Evolutionary conservation across 2,888 invertebrate species (phyloP).

Genomic region (Drosophila atripex): DNA sequence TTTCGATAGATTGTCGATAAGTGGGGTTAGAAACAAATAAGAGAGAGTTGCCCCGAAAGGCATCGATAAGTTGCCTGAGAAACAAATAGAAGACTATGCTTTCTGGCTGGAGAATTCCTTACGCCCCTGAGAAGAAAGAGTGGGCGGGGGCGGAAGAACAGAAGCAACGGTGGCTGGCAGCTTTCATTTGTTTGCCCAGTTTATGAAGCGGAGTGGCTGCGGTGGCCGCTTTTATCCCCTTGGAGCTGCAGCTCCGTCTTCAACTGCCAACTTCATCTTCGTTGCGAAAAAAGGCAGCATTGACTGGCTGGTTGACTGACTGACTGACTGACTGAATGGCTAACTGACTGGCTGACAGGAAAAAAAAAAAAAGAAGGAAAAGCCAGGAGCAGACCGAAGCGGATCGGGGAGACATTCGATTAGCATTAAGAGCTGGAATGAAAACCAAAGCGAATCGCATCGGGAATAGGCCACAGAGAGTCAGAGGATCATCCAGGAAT

Average conservation of each 20-base stretch:
- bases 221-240: not conserved
- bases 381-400: conserved; percentile 9
- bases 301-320: conserved; percentile 26
- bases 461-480: conserved; percentile 12
- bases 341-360: conserved; percentile 26
- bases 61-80: no score
- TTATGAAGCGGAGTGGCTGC: conserved; percentile 56
- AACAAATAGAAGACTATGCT: not conserved
- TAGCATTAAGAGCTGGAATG: conserved; percentile 71
- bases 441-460: conserved; percentile 47
- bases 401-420: conserved; percentile 69
- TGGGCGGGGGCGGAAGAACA: conserved; percentile 12
- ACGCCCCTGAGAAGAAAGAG: not conserved
- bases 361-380: not conserved
- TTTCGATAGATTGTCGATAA: not conserved
- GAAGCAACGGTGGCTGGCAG: conserved; percentile 47
- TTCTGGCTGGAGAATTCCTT: not conserved
- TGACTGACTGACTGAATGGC: not conserved
- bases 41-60: not conserved
- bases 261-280: conserved; percentile 73
- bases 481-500: conserved; percentile 7
- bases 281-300: conserved; percentile 51
- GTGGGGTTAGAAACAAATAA: not conserved
- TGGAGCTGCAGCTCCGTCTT: conserved; percentile 16
- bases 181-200: conserved; percentile 76